Evolutionary conservation across 1,140 invertebrate species (phyloP), one percentile per base, ranked within the genome.

Genomic region (Tenebrio molitor): DNA sequence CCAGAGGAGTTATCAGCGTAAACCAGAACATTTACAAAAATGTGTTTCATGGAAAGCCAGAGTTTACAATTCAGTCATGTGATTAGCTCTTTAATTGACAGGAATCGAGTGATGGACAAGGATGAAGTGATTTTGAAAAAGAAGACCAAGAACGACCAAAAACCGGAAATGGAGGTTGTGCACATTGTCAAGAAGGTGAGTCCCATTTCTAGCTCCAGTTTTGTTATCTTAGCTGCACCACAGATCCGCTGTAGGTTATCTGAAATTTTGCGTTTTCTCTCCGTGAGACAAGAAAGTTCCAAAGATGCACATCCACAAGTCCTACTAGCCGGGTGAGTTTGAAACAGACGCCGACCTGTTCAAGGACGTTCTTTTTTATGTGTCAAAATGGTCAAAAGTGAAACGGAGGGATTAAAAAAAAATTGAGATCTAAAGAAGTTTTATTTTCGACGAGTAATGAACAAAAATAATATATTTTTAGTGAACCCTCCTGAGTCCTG

Each of bases 91-190:
- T 78, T 91, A 23, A 83, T 84, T 69, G 87, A 91, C 76, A 85
- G 94, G 75, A 96, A 96, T 77, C 84, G 94, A 77, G 93, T 95
- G 10, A 85, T 97, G 53, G 93, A 96, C 78, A 92, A 93, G 1
- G 95, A 97, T 85, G 79, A 90, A 69, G 94, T 97, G 14, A 87
- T 89, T 69, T 88, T 93, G 0, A 79, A 86, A 76, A 53, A 92
- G 33, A 87, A 85, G 29, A 44, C n/a, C 71, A 77, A 10, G 29
- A 33, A 33, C n/a, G 10, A 33, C 10, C 29, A 33, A 15, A 86
- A 84, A 79, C n/a, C n/a, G n/a, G 87, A 86, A 39, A 88, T n/a
- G 81, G 78, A 62, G 67, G 84, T 90, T 16, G 85, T 90, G 8
- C 86, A 82, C 74, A 89, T 91, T 63, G 83, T 86, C 71, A 85